Conservation (phyloP, 2,113 vertebrate species). For the Connochaetes taurinus region DNA sequence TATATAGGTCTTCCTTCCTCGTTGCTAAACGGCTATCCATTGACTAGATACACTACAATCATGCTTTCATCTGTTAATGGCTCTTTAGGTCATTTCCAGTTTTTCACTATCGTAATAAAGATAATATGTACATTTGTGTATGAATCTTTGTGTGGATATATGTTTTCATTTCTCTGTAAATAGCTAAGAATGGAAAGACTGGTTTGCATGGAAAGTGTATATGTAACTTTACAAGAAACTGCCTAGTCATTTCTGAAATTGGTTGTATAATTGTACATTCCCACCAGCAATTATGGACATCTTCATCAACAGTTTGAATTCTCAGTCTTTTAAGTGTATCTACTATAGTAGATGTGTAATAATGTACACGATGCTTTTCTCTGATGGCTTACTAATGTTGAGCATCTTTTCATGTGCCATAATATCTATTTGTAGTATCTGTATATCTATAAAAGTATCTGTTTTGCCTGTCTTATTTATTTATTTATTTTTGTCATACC, state of each 20-base stretch:
- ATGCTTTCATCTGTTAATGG: background rate
- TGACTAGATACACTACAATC: background rate
- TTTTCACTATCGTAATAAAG: background rate
- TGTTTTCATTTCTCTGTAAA: background rate
- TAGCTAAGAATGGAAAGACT: background rate
- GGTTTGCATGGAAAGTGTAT: background rate
- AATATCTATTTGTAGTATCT: background rate
- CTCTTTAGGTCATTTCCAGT: background rate
- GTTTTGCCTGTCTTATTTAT: background rate
- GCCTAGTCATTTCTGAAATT: background rate
- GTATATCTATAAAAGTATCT: background rate
- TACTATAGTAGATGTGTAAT: background rate
- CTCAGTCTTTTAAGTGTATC: background rate
- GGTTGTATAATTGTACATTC: background rate
- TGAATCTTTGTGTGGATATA: background rate
- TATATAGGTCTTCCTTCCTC: background rate
- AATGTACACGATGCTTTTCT: background rate
- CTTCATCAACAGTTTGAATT: background rate
- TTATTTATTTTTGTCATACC: background rate
- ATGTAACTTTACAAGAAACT: background rate
- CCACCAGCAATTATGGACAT: background rate
- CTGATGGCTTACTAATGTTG: background rate
- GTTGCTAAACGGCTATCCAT: background rate
- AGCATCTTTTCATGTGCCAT: background rate
- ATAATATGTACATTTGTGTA: background rate